Evolutionary conservation across 2,888 invertebrate species (phyloP), one percentile per base, ranked within the genome.

Genomic region (Anagyrus pseudococci): DNA sequence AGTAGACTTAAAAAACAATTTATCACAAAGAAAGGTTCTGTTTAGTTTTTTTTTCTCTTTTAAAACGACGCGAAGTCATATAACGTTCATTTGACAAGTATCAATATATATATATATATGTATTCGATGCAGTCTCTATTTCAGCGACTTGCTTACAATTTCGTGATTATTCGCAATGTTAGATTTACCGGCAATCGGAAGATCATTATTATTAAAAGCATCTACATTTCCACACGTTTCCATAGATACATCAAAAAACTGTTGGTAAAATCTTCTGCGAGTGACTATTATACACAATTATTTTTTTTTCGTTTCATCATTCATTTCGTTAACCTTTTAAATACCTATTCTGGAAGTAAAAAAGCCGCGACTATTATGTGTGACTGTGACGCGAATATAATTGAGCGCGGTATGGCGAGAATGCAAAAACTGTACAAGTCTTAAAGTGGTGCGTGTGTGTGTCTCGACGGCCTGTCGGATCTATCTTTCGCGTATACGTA

Each of bases 401-500:
- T 57, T 19, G 54, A 59, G 59, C 57, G 54, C 8, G 15, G 8
- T 37, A 37, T 37, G 58, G 46, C 56, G 58, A 50, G 20, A 62
- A 57, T 62, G 49, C 25, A 60, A 53, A 54, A 57, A 62, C 56
- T 62, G 66, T 66, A 66, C 62, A 66, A 62, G 62, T 60, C 33
- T 60, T 60, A 46, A 10, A 37, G 15, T 37, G 2, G 33, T 37
- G 13, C 33, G 33, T 37, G 33, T 8, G 33, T 15, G 15, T 15
- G 33, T 37, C 13, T 37, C 33, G 33, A 37, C n/a, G n/a, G n/a
- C 15, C 33, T 37, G 33, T 2, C 4, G 8, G 10, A 13, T 37
- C 8, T 40, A 8, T 43, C 4, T 17, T 2, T 20, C 15, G 33
- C 56, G 60, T 60, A 57, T 57, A 57, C 41, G 33, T 41, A 56